Percentiles rank a stretch among this genome's conserved stretches.
Conservation (phyloP, 2,113 vertebrate genomes). For the Catharus bicknelli region DNA sequence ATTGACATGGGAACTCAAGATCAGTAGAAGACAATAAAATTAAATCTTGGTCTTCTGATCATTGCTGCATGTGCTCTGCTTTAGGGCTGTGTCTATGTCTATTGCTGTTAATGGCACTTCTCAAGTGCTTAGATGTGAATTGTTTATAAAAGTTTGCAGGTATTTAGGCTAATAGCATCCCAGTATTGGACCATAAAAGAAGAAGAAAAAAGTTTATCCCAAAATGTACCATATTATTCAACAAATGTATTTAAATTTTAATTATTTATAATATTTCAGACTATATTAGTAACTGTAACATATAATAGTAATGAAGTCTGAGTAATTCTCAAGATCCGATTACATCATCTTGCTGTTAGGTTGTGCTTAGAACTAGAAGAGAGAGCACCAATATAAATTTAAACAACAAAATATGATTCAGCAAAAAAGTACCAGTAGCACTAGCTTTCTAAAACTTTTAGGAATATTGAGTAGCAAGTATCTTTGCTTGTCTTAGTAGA, state of each 20-base stretch:
- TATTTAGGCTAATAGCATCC: not conserved
- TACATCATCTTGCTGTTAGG: not conserved
- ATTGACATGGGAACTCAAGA: not conserved
- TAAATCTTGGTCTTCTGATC: not conserved
- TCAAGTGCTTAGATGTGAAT: not conserved
- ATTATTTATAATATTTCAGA: constrained; percentile 45
- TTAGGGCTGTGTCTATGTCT: not conserved
- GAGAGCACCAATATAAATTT: not conserved
- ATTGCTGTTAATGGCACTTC: not conserved
- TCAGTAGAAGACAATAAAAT: not conserved
- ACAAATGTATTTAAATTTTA: constrained; percentile 24
- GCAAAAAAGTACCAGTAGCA: not conserved
- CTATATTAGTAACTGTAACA: not conserved
- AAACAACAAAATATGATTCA: not conserved
- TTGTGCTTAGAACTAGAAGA: not conserved
- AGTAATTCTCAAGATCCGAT: constrained; percentile 10
- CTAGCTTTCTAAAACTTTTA: not conserved
- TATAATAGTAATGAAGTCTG: constrained; percentile 13
- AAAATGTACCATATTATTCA: not conserved
- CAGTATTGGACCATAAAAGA: not conserved
- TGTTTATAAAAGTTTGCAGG: constrained; percentile 5
- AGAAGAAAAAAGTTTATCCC: not conserved
- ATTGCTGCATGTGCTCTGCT: not conserved
- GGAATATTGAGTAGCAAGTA: not conserved
- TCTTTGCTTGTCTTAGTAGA: not conserved